phyloP scores from a whole-genome alignment of 2,888 invertebrate genomes.

The Plutella xylostella region DNA sequence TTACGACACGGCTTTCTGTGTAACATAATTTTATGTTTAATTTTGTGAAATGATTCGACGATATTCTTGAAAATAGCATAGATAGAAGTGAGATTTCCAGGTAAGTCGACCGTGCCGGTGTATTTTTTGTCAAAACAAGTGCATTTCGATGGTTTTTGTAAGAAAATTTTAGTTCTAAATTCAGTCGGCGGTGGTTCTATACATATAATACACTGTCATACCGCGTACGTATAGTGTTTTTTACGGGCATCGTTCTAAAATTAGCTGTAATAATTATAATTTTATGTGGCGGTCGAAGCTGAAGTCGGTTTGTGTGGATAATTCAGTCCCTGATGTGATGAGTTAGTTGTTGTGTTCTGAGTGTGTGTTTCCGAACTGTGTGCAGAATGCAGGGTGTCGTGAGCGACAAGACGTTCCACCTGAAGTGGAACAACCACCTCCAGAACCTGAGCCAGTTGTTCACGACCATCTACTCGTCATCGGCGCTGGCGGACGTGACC shows the following conservation, averaged over 20 bases:
- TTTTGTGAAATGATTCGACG: slow-evolving; percentile 70
- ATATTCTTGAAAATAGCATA: slow-evolving; percentile 65
- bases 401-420: slow-evolving; percentile 76
- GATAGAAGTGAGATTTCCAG: slow-evolving; percentile 57
- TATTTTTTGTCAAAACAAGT: slow-evolving; percentile 31
- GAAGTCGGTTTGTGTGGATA: slow-evolving; percentile 61
- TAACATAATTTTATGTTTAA: slow-evolving; percentile 65
- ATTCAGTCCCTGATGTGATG: slow-evolving; percentile 35
- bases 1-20: slow-evolving; percentile 72
- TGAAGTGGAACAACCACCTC: slow-evolving; percentile 80
- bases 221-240: slow-evolving; percentile 71
- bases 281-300: slow-evolving; percentile 67
- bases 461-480: slow-evolving; percentile 76
- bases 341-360: slow-evolving; percentile 54
- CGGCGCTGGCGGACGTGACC: slow-evolving; percentile 77
- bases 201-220: slow-evolving; percentile 59
- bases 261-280: slow-evolving; percentile 71
- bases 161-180: slow-evolving; percentile 61
- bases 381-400: slow-evolving; percentile 70
- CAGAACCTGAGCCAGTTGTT: slow-evolving; percentile 78
- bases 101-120: slow-evolving; percentile 49
- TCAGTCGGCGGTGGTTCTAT: slow-evolving; percentile 55
- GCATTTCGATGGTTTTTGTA: slow-evolving; percentile 44
- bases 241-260: slow-evolving; percentile 71
- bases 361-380: slow-evolving; percentile 25